Evolutionary conservation across 2,113 vertebrate genomes (phyloP).

Genomic region (Bujurquina vittata): DNA sequence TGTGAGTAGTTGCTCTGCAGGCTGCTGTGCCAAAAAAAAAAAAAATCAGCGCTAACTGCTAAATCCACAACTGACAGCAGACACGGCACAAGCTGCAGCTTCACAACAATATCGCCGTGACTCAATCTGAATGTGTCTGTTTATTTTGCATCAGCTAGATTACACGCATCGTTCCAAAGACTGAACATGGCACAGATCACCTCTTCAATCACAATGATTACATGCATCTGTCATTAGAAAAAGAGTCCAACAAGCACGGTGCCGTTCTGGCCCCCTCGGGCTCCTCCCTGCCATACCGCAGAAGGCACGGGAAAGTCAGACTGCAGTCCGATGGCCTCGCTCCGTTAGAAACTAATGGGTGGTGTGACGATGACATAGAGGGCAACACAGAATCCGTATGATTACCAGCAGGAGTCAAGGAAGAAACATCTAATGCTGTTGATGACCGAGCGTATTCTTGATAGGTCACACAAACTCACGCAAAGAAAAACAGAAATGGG

Average conservation of each 20-base stretch:
- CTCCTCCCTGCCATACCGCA: conserved; percentile 20
- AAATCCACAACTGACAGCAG: conserved; percentile 16
- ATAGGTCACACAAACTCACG: conserved; percentile 26
- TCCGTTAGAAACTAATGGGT: conserved; percentile 67
- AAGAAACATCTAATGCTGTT: conserved; percentile 29
- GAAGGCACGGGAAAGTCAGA: conserved; percentile 45
- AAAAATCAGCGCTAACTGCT: conserved; percentile 31
- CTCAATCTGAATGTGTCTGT: not conserved
- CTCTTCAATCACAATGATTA: conserved; percentile 6
- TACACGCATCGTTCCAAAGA: not conserved
- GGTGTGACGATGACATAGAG: conserved; percentile 45
- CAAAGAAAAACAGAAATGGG: conserved; percentile 27
- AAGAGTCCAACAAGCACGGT: not conserved
- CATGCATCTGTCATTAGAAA: not conserved
- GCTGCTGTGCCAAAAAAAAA: conserved; percentile 17
- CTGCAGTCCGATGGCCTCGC: conserved; percentile 52
- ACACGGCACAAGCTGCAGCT: conserved; percentile 17
- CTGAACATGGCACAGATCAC: not conserved
- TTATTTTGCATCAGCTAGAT: not conserved
- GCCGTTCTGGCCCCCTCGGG: not conserved
- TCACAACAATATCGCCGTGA: not conserved
- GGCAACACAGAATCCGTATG: conserved; percentile 19
- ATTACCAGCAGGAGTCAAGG: conserved; percentile 21
- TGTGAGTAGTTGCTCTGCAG: conserved; percentile 52
- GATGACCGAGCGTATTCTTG: conserved; percentile 11